Base-by-base conservation (phyloP, 2,113 vertebrate species). In the Mastomys natalensis region DNA sequence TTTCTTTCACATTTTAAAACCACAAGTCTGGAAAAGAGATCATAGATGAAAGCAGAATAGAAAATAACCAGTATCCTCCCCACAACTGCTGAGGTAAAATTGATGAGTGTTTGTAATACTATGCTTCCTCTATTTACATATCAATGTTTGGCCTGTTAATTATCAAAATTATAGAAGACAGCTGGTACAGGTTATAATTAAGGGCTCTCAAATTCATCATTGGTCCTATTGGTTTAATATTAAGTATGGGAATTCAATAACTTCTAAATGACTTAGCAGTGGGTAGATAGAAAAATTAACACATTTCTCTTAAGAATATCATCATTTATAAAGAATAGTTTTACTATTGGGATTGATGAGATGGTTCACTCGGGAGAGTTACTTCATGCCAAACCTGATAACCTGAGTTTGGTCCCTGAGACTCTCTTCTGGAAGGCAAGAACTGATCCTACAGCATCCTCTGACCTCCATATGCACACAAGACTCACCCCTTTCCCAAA, bases 271-370 rank as follows among this genome's bases (percentile, higher is more conserved):
- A 92, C 19, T 64, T 90, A 70, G 37, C 68, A 93, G 58, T 2
- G 15, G 21, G 34, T 11, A 88, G 13, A 51, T 4, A 82, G 37
- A 88, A 91, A 45, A 34, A 26, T 73, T 1, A 37, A 80, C 43
- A 31, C 16, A 60, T 87, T 68, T 97, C 77, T 97, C 34, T 80
- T 90, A 29, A 19, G 94, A 93, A 89, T 73, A 66, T 19, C 51
- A 78, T 53, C 21, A 95, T 43, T 94, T 93, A 95, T 81, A 90
- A 81, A 95, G 88, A 93, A 66, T 1, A 77, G 24, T 76, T 97
- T 82, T 66, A 82, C 81, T 87, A 74, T 31, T 93, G 70, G 73
- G 16, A 34, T 19, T n/a, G 43, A 17, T 48, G 29, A 51, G 84
- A 37, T 22, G 31, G 62, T 43, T 45, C 62, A 48, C 62, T 68